A percentile compares a stretch with the other conserved stretches of the same genome.
Conservation (phyloP, 2,888 invertebrate species). For the Lordiphosa fenestrarum region DNA sequence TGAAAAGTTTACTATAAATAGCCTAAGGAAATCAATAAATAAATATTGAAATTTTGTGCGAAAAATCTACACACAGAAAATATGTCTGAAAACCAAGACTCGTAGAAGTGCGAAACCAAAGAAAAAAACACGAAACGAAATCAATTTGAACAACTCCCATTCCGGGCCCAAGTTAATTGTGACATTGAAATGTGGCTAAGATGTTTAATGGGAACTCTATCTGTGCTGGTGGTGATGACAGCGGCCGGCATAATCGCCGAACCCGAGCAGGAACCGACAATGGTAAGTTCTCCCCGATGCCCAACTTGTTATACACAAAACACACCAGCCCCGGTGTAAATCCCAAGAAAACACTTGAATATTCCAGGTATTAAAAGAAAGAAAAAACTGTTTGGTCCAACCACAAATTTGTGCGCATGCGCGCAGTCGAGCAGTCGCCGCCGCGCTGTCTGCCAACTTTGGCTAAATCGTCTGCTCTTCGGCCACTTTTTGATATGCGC, state of each 20-base stretch:
- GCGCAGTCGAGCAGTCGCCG: conserved; percentile 30
- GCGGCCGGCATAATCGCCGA: conserved; percentile 24
- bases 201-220: conserved; percentile 28
- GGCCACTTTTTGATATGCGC: conserved; percentile 31
- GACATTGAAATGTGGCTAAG: conserved; percentile 29
- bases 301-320: conserved; percentile 1
- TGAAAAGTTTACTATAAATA: conserved; percentile 26
- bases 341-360: conserved; percentile 79
- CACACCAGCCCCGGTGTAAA: conserved; percentile 41
- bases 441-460: conserved; percentile 66
- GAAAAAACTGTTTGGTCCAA: conserved; percentile 2
- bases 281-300: conserved; percentile 17
- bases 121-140: conserved; percentile 11
- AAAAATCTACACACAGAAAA: conserved; percentile 26
- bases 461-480: conserved; percentile 38
- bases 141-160: conserved; percentile 10
- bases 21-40: conserved; percentile 38
- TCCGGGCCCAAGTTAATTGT: not conserved
- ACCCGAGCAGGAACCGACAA: conserved; percentile 15
- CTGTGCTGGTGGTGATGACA: conserved; percentile 22
- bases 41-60: conserved; percentile 47
- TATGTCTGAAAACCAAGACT: not conserved
- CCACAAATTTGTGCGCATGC: conserved; percentile 28
- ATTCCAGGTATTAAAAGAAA: conserved; percentile 74
- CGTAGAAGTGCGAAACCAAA: conserved; percentile 10